Conservation (phyloP, 2,113 vertebrate genomes). For the Caloenas nicobarica region DNA sequence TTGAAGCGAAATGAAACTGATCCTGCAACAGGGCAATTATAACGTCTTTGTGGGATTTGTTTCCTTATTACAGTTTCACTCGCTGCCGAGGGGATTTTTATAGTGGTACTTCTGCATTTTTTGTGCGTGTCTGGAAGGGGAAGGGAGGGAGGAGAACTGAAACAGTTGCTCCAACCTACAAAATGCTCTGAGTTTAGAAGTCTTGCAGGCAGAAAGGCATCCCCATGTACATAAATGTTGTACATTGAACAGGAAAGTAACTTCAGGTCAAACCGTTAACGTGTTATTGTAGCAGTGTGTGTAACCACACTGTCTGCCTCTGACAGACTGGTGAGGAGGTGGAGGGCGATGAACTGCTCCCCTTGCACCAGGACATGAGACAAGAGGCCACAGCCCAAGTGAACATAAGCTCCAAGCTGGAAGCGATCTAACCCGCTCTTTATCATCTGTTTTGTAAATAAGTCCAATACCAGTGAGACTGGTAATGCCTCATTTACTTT, state of each 20-base stretch:
- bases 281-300: background rate
- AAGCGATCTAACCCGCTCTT: background rate
- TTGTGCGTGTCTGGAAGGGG: background rate
- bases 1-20: background rate
- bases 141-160: background rate
- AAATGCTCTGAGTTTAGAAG: background rate
- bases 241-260: background rate
- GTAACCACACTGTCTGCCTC: background rate
- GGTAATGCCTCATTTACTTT: conserved; percentile 30
- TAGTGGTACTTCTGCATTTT: background rate
- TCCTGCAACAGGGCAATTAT: rapidly evolving
- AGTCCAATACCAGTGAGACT: background rate
- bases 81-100: background rate
- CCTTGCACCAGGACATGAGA: background rate
- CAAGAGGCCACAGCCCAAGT: background rate
- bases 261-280: background rate
- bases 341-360: background rate
- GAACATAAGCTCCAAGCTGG: background rate
- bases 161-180: background rate
- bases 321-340: background rate
- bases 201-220: background rate
- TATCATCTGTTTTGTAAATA: conserved; percentile 44
- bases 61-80: background rate
- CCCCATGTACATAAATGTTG: background rate
- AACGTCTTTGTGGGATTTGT: background rate